phyloP scores from a whole-genome alignment of 2,797 vertebrate species.

The Gymnodraco acuticeps region DNA sequence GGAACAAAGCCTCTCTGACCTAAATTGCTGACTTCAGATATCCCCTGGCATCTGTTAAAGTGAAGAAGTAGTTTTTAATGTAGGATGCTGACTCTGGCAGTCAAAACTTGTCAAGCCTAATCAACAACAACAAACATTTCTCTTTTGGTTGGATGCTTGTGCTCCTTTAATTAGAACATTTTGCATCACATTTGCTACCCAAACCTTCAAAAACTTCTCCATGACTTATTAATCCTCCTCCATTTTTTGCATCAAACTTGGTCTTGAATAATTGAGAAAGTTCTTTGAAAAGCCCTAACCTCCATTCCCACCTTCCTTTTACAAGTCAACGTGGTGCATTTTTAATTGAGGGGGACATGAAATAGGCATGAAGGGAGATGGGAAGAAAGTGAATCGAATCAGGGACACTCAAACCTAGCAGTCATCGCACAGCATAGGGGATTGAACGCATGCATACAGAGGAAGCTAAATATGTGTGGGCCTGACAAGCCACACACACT shows the following conservation, averaged over 20 bases:
- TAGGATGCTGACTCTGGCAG: conserved; percentile 34
- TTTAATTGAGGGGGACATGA: conserved; percentile 79
- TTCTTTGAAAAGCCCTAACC: conserved; percentile 78
- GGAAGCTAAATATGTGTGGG: conserved; percentile 59
- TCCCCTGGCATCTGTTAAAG: conserved; percentile 19
- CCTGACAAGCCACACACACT: conserved; percentile 66
- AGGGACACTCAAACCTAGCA: conserved; percentile 64
- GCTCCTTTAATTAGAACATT: conserved; percentile 45
- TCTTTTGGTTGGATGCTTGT: conserved; percentile 28
- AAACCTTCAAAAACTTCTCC: conserved; percentile 62
- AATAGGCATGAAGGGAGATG: conserved; percentile 77
- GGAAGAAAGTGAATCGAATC: conserved; percentile 68
- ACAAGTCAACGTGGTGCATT: conserved; percentile 81
- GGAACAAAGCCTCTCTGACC: conserved; percentile 17
- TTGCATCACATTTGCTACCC: conserved; percentile 44
- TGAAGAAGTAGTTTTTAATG: conserved; percentile 5
- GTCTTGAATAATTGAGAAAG: conserved; percentile 78
- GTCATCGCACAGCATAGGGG: conserved; percentile 24
- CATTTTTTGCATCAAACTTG: conserved; percentile 78
- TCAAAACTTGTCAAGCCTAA: conserved; percentile 42
- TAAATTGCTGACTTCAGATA: conserved; percentile 11
- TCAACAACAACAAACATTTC: conserved; percentile 35
- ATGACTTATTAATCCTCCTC: conserved; percentile 78
- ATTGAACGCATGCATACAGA: conserved; percentile 38
- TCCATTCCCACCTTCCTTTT: conserved; percentile 76